Percentiles rank a stretch among this genome's conserved stretches.
Evolutionary conservation across 1,140 invertebrate species (phyloP).

Genomic region (Cyphomyrmex costatus): DNA sequence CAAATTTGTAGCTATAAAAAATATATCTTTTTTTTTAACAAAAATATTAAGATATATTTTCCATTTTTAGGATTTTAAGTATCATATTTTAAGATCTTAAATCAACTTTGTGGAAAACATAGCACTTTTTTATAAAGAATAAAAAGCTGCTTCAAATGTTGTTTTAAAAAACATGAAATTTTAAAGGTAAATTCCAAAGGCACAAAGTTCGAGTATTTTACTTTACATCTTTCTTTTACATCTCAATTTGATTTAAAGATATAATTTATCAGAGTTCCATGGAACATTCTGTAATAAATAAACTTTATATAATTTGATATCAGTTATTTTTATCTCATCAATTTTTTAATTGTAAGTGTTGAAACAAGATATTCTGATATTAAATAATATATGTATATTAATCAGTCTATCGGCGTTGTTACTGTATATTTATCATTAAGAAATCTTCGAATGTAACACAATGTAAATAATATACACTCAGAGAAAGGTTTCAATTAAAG

Average conservation of each 20-base stretch:
- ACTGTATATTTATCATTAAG: constrained; percentile 56
- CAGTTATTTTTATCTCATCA: constrained; percentile 9
- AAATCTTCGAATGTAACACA: constrained; percentile 39
- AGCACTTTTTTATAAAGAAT: neutral
- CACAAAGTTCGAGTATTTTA: neutral
- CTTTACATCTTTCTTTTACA: neutral
- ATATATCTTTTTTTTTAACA: neutral
- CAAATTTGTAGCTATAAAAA: neutral
- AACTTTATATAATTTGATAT: constrained; percentile 31
- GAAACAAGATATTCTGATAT: constrained; percentile 25
- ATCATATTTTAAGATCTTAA: too few species aligned
- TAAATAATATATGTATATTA: constrained; percentile 34
- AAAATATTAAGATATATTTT: neutral
- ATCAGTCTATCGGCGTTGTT: neutral
- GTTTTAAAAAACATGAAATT: neutral
- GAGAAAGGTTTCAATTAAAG: too few species aligned
- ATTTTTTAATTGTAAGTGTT: constrained; percentile 8
- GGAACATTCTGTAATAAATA: neutral
- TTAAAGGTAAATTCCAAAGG: too few species aligned
- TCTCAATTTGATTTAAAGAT: neutral
- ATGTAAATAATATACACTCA: constrained; percentile 63
- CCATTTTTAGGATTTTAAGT: neutral
- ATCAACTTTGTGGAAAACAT: too few species aligned
- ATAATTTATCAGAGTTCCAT: neutral
- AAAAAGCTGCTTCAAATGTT: neutral